These are phyloP conservation scores for Zaprionus lineosus DNA, from an alignment of 2,888 invertebrate genomes.

Conservation along the genomic window DNA sequence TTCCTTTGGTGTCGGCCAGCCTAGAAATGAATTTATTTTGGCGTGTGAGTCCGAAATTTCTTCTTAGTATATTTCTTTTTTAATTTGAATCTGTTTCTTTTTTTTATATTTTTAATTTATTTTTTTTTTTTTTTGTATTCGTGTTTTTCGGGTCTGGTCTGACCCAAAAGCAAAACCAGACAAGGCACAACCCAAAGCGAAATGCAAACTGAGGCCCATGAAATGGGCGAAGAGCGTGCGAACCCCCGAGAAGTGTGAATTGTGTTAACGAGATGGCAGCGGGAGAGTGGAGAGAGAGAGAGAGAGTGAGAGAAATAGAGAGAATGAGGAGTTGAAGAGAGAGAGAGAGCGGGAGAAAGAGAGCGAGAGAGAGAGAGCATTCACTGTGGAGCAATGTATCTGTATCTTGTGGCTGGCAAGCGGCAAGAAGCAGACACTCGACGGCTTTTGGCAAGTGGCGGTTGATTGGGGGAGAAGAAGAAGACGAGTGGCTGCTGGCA, in stretches of 20 bases:
- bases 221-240: conserved; percentile 67
- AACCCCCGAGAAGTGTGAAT: conserved; percentile 56
- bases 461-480: conserved; percentile 38
- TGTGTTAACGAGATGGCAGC: conserved; percentile 11
- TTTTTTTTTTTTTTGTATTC: conserved; percentile 29
- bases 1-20: conserved; percentile 38
- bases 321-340: too few species aligned
- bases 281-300: conserved; percentile 1
- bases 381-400: conserved; percentile 44
- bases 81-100: not conserved
- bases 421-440: conserved; percentile 58
- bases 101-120: conserved; percentile 25
- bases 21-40: conserved; percentile 46
- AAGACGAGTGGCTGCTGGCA: conserved; percentile 31
- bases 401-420: conserved; percentile 59
- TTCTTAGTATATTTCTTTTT: conserved; percentile 28
- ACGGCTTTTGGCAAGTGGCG: conserved; percentile 6
- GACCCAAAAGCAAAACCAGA: conserved; percentile 76
- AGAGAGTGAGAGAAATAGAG: conserved; percentile 10
- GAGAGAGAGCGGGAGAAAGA: not conserved
- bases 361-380: conserved; percentile 17
- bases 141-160: conserved; percentile 61
- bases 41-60: conserved; percentile 21
- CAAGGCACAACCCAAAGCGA: conserved; percentile 81
- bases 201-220: conserved; percentile 76